Conservation (phyloP, 1,140 invertebrate species). For the Caerostris extrusa region DNA sequence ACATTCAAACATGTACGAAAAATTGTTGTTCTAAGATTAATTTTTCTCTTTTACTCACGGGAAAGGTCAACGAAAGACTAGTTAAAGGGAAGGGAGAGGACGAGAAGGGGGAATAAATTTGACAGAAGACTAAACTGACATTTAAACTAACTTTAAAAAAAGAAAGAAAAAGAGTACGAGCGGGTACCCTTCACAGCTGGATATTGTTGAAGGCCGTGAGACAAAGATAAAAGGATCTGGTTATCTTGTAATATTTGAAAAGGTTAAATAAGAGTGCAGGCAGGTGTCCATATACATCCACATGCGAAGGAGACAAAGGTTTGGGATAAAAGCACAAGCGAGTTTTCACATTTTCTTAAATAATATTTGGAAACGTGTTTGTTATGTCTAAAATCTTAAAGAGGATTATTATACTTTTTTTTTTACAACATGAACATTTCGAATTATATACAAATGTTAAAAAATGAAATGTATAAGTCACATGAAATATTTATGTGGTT, state of each 20-base stretch:
- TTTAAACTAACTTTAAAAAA: background rate
- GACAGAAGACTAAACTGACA: background rate
- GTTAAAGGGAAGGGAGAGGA: background rate
- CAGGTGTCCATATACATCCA: conserved; percentile 18
- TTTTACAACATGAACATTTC: too few relatives aligned
- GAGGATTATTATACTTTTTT: too few relatives aligned
- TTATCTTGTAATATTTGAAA: conserved; percentile 16
- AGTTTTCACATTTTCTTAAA: background rate
- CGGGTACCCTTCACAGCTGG: conserved; percentile 25
- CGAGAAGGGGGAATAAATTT: background rate
- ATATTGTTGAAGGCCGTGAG: background rate
- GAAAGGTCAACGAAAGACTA: background rate
- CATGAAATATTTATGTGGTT: too few relatives aligned
- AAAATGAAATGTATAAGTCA: too few relatives aligned
- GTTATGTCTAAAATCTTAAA: too few relatives aligned
- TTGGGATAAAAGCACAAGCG: background rate
- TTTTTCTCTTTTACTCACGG: background rate
- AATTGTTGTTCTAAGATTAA: conserved; percentile 10
- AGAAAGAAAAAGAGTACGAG: background rate
- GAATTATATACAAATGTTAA: too few relatives aligned
- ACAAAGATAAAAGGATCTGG: conserved; percentile 23
- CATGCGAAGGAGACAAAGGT: background rate
- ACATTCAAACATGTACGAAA: background rate
- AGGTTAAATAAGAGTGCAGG: conserved; percentile 38
- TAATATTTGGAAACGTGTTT: background rate